Conservation (phyloP, 2,113 vertebrate species). For the Corynorhinus townsendii region DNA sequence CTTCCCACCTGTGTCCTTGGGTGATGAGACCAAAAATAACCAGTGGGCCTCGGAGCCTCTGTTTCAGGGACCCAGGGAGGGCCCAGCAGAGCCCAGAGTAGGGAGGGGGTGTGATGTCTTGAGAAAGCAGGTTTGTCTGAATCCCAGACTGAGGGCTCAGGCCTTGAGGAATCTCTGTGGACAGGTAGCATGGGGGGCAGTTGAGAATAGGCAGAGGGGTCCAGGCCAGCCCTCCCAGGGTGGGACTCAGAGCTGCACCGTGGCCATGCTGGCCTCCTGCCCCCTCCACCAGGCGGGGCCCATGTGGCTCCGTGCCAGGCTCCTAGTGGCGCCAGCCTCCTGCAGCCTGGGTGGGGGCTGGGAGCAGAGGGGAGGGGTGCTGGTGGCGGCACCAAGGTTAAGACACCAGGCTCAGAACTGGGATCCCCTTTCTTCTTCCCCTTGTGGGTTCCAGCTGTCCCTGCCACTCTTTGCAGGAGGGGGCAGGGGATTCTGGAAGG, state of each 20-base stretch:
- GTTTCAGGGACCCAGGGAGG: neutral
- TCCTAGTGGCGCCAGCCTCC: neutral
- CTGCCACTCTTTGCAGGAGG: slow-evolving; percentile 27
- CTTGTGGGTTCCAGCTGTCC: slow-evolving; percentile 41
- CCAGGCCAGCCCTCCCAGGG: neutral
- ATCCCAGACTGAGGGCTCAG: neutral
- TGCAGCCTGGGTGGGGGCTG: neutral
- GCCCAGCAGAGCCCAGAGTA: neutral
- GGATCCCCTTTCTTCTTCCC: slow-evolving; percentile 26
- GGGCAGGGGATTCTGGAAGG: neutral
- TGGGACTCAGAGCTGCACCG: too few relatives aligned
- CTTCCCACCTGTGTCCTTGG: neutral
- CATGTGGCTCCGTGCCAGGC: neutral
- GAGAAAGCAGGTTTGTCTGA: neutral
- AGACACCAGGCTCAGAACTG: neutral
- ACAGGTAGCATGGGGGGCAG: rapidly evolving
- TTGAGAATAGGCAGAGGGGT: neutral
- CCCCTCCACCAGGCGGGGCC: neutral
- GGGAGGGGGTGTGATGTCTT: too few relatives aligned
- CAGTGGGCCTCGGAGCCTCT: neutral
- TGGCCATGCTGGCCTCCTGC: neutral
- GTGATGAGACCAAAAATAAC: neutral
- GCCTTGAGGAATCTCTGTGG: neutral
- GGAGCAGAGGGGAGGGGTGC: neutral
- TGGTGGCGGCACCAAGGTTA: neutral